phyloP scores from a whole-genome alignment of 2,113 vertebrate species.

The Maccullochella peelii region DNA sequence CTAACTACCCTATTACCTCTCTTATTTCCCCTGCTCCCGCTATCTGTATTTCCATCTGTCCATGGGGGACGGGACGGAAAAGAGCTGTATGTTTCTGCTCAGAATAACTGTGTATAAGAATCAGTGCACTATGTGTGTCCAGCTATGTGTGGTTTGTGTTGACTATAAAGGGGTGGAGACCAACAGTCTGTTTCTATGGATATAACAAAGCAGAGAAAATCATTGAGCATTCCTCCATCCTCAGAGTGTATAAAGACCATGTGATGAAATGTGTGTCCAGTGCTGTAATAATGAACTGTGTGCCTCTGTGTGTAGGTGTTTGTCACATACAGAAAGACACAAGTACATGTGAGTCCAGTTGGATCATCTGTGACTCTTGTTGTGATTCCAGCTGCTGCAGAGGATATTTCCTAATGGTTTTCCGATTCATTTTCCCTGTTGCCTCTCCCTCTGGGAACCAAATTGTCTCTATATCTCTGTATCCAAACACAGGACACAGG shows the following conservation, averaged over 20 bases:
- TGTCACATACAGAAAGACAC: constrained; percentile 25
- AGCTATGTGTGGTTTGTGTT: constrained; percentile 33
- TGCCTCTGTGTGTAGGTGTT: constrained; percentile 30
- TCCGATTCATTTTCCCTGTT: constrained; percentile 38
- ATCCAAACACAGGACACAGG: constrained; percentile 20
- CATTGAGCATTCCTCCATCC: constrained; percentile 19
- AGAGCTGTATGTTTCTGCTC: constrained; percentile 44
- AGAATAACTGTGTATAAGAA: constrained; percentile 37
- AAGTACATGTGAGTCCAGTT: constrained; percentile 22
- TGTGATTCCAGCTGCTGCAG: constrained; percentile 75
- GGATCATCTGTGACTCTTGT: constrained; percentile 35
- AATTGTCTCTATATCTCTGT: constrained; percentile 35
- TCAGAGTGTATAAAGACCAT: background rate
- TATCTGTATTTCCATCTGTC: constrained; percentile 73
- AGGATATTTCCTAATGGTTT: constrained; percentile 61
- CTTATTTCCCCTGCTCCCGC: constrained; percentile 37
- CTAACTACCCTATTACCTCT: constrained; percentile 63
- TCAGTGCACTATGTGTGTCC: background rate
- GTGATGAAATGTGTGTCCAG: constrained; percentile 16
- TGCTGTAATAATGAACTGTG: constrained; percentile 20
- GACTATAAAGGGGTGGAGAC: constrained; percentile 4
- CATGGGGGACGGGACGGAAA: constrained; percentile 57
- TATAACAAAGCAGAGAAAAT: constrained; percentile 37
- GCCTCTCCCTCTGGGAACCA: constrained; percentile 20
- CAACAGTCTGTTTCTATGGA: constrained; percentile 38